These are phyloP conservation scores for Anarhynchus alexandrinus DNA, from an alignment of 2,113 vertebrate species.

Conservation along the genomic window DNA sequence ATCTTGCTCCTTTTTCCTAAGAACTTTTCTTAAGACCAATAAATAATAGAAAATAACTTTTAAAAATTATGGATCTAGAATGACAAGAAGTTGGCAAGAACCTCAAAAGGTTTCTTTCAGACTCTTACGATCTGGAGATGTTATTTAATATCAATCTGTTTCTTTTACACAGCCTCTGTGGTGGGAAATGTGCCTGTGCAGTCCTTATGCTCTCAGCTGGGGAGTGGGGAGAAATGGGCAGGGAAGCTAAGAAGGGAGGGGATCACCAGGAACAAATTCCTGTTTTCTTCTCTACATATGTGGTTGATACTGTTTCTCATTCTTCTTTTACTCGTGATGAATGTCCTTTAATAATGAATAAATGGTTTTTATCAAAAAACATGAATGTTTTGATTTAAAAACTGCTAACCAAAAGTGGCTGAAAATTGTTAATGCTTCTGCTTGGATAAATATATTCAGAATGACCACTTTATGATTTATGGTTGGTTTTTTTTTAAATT, in stretches of 20 bases:
- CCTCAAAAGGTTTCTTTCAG: neutral
- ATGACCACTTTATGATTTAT: neutral
- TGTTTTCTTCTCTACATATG: neutral
- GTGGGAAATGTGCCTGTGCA: neutral
- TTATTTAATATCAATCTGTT: neutral
- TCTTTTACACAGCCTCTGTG: neutral
- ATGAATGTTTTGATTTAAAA: neutral
- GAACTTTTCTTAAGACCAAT: neutral
- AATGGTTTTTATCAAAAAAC: accelerated
- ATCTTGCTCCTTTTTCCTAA: neutral
- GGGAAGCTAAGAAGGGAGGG: neutral
- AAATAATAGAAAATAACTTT: neutral
- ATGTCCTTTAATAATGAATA: neutral
- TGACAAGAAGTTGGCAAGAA: neutral
- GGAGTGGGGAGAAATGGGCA: neutral
- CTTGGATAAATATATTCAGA: neutral
- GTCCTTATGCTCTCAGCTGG: neutral
- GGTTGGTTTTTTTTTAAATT: neutral
- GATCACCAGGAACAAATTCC: neutral
- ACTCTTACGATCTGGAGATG: neutral
- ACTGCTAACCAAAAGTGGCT: neutral
- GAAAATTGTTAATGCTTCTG: neutral
- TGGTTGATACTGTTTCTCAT: neutral
- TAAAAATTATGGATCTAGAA: neutral
- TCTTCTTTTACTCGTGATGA: neutral